These are phyloP conservation scores for Trichosurus vulpecula DNA, from an alignment of 2,797 vertebrate species.

Conservation along the genomic window DNA sequence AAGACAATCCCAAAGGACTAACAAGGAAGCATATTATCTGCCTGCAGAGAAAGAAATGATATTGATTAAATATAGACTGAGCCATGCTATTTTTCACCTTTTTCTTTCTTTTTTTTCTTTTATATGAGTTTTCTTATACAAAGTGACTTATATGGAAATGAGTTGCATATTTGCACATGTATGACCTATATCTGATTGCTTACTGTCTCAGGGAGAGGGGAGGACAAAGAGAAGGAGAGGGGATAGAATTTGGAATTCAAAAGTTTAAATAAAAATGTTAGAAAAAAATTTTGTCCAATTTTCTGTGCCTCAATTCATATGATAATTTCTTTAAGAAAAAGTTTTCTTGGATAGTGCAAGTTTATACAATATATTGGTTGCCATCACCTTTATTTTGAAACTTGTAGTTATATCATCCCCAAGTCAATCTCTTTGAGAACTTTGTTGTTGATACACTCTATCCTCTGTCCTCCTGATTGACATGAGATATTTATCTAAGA, in stretches of 20 bases:
- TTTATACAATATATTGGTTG: not conserved
- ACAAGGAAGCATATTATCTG: not conserved
- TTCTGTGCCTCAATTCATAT: not conserved
- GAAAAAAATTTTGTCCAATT: not conserved
- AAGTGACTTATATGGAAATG: not conserved
- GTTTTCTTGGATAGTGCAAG: not conserved
- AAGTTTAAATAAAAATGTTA: not conserved
- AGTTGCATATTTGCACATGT: not conserved
- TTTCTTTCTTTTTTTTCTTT: not conserved
- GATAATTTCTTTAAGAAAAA: not conserved
- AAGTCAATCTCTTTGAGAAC: not conserved
- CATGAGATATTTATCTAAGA: not conserved
- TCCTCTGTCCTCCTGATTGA: not conserved
- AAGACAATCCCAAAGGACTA: not conserved
- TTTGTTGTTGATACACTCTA: not conserved
- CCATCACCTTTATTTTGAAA: not conserved
- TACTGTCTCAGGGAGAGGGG: not conserved
- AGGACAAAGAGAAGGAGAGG: not conserved
- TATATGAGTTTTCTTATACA: not conserved
- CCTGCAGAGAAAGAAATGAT: not conserved
- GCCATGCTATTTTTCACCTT: not conserved
- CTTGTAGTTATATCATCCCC: not conserved
- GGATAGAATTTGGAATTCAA: not conserved
- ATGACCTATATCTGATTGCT: not conserved
- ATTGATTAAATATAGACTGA: not conserved